Base-by-base conservation (phyloP, 2,797 vertebrate species). In the Lacerta viridis region DNA sequence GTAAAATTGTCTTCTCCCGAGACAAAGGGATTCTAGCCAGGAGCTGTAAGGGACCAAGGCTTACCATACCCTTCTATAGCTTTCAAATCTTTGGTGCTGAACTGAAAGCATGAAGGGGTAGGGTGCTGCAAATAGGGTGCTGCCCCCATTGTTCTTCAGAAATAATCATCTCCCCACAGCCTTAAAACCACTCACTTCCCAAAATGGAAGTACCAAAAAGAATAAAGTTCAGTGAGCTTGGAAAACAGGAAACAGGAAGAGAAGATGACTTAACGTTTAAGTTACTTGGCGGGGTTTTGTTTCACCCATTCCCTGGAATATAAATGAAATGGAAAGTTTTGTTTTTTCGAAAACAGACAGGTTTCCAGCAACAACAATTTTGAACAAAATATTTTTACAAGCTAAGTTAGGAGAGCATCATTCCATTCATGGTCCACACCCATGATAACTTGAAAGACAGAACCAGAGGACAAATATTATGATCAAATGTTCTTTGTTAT, bases 281-380 rank as follows among this genome's bases (percentile, higher is more conserved):
- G 33, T 77, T n/a, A 10, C 29, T 81, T 76, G 43, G n/a, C 13
- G 33, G 33, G 15, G 23, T 74, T 89, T 29, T 76, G 78, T 81
- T 89, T 89, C 69, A 69, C 41, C 43, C 33, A 59, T 41, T 59
- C 79, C 69, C 43, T 68, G 27, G 72, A 77, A 85, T 76, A 82
- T 50, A 86, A 81, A 76, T 66, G 78, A 80, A 86, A 89, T 69
- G 71, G 71, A 76, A 81, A 61, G 41, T 86, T 61, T 80, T 87
- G 69, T 85, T 89, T 89, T 89, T 89, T 86, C 27, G 88, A 55
- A 88, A 82, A 89, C 78, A 81, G 59, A 82, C 33, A 66, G n/a
- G 78, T 86, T 85, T 89, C 84, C 84, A 89, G 88, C 78, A 89
- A 89, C 88, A 89, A 86, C 88, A 89, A 85, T 86, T 89, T 85